A percentile compares a stretch with the other conserved stretches of the same genome.
phyloP scores from a whole-genome alignment of 2,113 vertebrate species.

The Apistogramma diplotaenia region DNA sequence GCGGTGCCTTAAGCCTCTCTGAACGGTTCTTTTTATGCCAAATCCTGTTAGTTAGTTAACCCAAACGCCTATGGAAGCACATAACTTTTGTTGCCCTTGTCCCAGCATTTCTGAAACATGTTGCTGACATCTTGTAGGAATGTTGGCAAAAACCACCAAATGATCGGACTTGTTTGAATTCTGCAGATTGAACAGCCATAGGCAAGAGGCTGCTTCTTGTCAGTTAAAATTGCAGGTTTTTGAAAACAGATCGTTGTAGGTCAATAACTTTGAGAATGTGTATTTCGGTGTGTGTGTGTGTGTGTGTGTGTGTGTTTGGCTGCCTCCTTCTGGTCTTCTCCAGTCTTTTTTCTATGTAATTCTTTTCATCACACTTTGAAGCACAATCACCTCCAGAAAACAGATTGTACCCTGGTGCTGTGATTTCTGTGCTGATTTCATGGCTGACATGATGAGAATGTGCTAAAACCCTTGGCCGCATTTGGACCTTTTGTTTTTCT shows the following conservation, averaged over 20 bases:
- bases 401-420: constrained; percentile 12
- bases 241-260: constrained; percentile 5
- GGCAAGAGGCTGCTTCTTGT: constrained; percentile 17
- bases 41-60: not conserved
- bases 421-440: constrained; percentile 27
- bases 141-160: not conserved
- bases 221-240: constrained; percentile 20
- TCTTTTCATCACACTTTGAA: not conserved
- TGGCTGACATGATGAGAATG: constrained; percentile 59
- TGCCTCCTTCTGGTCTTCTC: not conserved
- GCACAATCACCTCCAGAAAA: constrained; percentile 27
- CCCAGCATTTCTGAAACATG: not conserved
- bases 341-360: not conserved
- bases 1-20: not conserved
- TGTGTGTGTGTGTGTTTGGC: not conserved
- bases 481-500: constrained; percentile 60
- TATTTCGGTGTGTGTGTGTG: not conserved
- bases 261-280: constrained; percentile 26
- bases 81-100: no score
- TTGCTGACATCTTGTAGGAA: not conserved
- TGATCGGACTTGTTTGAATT: constrained; percentile 16
- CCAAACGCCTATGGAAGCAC: no score
- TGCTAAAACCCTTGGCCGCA: constrained; percentile 53
- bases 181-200: not conserved
- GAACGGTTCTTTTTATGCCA: not conserved